phyloP scores from a whole-genome alignment of 2,113 vertebrate species.

The Sturnus vulgaris region DNA sequence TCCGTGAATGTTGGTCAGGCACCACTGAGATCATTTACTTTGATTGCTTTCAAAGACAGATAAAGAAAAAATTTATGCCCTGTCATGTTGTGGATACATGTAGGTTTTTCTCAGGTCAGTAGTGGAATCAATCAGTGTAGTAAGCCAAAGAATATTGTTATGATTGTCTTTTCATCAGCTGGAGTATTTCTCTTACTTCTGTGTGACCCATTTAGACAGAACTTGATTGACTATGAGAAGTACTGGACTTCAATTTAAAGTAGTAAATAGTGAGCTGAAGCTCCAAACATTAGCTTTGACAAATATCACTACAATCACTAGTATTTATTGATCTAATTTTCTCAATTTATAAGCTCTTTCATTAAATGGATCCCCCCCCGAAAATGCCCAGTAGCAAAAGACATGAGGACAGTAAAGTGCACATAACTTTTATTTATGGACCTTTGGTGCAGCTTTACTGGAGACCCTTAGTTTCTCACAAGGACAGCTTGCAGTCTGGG shows the following conservation, averaged over 20 bases:
- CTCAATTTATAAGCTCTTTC: not conserved
- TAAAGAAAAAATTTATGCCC: not conserved
- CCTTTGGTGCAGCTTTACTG: not conserved
- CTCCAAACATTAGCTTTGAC: not conserved
- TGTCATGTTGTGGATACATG: not conserved
- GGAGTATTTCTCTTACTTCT: not conserved
- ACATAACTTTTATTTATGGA: not conserved
- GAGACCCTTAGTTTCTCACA: not conserved
- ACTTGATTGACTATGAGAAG: not conserved
- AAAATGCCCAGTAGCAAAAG: not conserved
- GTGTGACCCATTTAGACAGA: not conserved
- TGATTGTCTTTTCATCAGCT: not conserved
- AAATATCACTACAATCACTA: not conserved
- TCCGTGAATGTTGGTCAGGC: not conserved
- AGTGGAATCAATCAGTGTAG: not conserved
- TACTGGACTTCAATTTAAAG: not conserved
- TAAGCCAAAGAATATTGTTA: not conserved
- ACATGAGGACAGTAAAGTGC: not conserved
- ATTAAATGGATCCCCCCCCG: fast-evolving
- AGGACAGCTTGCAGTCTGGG: not conserved
- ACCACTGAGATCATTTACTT: not conserved
- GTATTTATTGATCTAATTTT: not conserved
- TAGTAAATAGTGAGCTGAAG: not conserved
- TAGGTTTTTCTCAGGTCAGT: not conserved
- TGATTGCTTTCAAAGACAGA: not conserved